Conservation (phyloP, 1,140 invertebrate genomes). For the Temnothorax curvispinosus region DNA sequence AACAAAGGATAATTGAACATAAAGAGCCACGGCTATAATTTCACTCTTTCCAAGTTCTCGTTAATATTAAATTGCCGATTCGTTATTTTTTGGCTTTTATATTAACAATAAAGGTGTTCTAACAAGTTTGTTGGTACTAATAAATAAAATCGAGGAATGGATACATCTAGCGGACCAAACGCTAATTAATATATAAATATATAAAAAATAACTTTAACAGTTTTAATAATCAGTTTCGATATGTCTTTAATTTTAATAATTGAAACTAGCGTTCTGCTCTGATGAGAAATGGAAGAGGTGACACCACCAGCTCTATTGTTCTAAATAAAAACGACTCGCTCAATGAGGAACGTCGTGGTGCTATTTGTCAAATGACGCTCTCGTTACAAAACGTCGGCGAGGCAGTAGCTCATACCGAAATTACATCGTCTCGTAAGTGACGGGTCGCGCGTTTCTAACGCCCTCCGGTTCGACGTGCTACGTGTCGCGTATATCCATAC, state of each 20-base stretch:
- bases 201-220: no score
- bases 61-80: neutral
- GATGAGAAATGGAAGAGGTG: neutral
- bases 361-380: conserved; percentile 23
- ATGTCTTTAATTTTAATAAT: neutral
- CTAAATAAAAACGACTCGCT: conserved; percentile 39
- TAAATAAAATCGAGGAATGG: neutral
- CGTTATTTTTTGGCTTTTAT: neutral
- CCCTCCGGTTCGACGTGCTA: conserved; percentile 43
- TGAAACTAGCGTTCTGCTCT: conserved; percentile 8
- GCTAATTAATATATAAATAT: no score
- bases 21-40: conserved; percentile 22
- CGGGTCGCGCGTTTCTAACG: conserved; percentile 35
- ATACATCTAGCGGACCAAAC: neutral
- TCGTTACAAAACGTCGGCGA: conserved; percentile 8
- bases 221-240: neutral
- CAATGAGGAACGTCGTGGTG: neutral
- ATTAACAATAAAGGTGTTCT: neutral
- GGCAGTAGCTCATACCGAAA: conserved; percentile 48
- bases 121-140: neutral
- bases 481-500: conserved; percentile 29
- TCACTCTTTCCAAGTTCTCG: neutral
- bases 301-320: neutral
- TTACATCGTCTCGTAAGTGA: conserved; percentile 58
- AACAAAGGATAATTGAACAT: conserved; percentile 54